Evolutionary conservation across 2,888 invertebrate species (phyloP).

Genomic region (Hirtodrosophila confusa): DNA sequence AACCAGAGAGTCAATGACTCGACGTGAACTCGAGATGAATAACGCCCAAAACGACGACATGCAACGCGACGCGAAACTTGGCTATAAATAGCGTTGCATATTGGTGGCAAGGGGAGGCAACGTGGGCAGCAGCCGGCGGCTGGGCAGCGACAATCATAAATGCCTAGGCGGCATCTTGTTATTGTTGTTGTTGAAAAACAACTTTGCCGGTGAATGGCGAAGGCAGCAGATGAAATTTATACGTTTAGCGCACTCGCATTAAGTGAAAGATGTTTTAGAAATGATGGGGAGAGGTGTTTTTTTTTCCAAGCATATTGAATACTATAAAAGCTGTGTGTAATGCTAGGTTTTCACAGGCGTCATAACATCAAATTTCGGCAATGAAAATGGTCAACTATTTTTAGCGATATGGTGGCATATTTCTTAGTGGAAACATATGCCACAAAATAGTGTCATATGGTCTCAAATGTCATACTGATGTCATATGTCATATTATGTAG

Average conservation of each 20-base stretch:
- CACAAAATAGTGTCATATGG: too few species aligned
- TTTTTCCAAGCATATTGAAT: neutral
- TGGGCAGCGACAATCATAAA: slow-evolving; percentile 29
- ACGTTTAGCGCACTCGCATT: slow-evolving; percentile 9
- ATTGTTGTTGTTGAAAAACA: slow-evolving; percentile 30
- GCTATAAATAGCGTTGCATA: slow-evolving; percentile 58
- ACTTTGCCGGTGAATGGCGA: slow-evolving; percentile 44
- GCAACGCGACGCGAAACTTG: slow-evolving; percentile 44
- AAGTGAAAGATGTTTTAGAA: slow-evolving; percentile 44
- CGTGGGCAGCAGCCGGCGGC: neutral
- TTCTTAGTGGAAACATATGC: too few species aligned
- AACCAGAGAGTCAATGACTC: slow-evolving; percentile 66
- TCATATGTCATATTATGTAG: too few species aligned
- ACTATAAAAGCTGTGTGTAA: neutral
- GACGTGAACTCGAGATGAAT: slow-evolving; percentile 64
- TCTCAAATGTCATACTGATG: too few species aligned
- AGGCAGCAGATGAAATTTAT: slow-evolving; percentile 6
- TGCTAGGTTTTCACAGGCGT: too few species aligned
- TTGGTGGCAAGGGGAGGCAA: slow-evolving; percentile 11
- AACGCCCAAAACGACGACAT: slow-evolving; percentile 51
- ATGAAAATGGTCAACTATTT: too few species aligned
- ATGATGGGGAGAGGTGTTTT: neutral
- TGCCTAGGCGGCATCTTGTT: slow-evolving; percentile 20
- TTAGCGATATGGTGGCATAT: too few species aligned
- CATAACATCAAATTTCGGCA: too few species aligned